phyloP scores from a whole-genome alignment of 2,888 invertebrate genomes.

The Blera fallax region DNA sequence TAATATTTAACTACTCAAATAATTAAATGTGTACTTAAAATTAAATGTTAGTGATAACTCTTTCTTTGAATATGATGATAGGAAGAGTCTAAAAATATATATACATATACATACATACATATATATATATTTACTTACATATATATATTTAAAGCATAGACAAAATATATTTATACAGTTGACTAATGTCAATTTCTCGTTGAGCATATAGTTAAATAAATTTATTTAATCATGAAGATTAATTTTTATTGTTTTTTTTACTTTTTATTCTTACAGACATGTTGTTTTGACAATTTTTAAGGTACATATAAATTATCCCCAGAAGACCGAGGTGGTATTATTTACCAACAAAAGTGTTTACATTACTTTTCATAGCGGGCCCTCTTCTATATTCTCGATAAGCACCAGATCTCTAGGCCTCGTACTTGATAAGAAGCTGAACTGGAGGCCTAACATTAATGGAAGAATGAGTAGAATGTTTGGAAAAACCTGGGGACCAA shows the following conservation, averaged over 20 bases:
- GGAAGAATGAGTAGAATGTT: too few species aligned
- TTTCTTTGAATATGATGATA: constrained; percentile 7
- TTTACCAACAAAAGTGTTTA: too few species aligned
- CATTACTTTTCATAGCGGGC: too few species aligned
- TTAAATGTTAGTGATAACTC: constrained; percentile 43
- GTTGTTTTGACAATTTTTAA: too few species aligned
- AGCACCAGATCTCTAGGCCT: too few species aligned
- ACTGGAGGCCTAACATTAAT: too few species aligned
- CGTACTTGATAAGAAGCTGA: too few species aligned
- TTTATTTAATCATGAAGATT: constrained; percentile 45
- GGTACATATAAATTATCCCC: too few species aligned
- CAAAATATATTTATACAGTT: constrained; percentile 70
- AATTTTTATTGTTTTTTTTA: neutral
- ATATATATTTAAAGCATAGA: constrained; percentile 19
- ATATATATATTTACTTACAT: constrained; percentile 14
- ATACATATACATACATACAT: neutral
- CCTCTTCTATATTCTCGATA: too few species aligned
- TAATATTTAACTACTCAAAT: neutral
- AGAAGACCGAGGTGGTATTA: too few species aligned
- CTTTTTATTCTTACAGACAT: too few species aligned
- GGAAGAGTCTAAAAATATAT: neutral
- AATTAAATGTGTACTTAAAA: neutral
- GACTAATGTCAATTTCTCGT: constrained; percentile 60
- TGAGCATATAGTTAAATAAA: constrained; percentile 65
- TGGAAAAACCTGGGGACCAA: too few species aligned